Percentiles rank a stretch among this genome's conserved stretches.
Evolutionary conservation across 2,797 vertebrate genomes (phyloP).

Genomic region (Amblyopsis hoosieri): DNA sequence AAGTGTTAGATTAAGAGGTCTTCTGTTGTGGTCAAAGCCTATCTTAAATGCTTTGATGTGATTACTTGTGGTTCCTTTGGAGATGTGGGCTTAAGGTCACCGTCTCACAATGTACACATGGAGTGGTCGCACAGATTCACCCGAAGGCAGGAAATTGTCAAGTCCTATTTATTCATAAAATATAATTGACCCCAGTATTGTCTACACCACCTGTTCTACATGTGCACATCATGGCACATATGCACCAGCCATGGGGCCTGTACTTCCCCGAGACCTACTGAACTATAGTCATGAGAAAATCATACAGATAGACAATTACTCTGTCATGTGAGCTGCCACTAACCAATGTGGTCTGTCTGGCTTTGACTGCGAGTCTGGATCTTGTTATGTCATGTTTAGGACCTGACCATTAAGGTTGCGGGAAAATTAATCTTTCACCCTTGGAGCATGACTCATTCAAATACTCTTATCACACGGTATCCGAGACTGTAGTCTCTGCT

Average conservation of each 20-base stretch:
- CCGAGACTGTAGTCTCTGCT: no score
- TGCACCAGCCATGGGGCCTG: slow-evolving; percentile 10
- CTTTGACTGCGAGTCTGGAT: neutral
- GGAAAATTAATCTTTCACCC: no score
- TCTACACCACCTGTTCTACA: neutral
- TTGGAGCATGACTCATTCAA: no score
- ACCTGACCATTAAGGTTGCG: neutral
- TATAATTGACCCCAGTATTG: neutral
- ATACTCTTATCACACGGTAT: no score
- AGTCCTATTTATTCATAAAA: no score
- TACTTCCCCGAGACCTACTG: slow-evolving; percentile 4
- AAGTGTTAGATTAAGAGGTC: no score
- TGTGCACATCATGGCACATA: neutral
- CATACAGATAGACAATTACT: slow-evolving; percentile 13
- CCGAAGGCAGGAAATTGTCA: neutral
- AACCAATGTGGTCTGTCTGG: neutral
- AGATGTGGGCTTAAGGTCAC: slow-evolving; percentile 11
- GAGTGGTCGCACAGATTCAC: slow-evolving; percentile 8
- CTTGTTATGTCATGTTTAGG: neutral
- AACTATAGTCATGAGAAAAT: slow-evolving; percentile 7
- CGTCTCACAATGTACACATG: slow-evolving; percentile 2
- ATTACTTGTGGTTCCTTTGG: neutral
- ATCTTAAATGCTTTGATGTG: neutral
- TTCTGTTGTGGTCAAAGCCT: neutral
- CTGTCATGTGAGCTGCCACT: slow-evolving; percentile 3